Percentiles rank a stretch among this genome's conserved stretches.
These are phyloP conservation scores for Sanderia malayensis DNA, from an alignment of 30 jellyfish, hydroid and myxozoan genomes.

Conservation along the genomic window DNA sequence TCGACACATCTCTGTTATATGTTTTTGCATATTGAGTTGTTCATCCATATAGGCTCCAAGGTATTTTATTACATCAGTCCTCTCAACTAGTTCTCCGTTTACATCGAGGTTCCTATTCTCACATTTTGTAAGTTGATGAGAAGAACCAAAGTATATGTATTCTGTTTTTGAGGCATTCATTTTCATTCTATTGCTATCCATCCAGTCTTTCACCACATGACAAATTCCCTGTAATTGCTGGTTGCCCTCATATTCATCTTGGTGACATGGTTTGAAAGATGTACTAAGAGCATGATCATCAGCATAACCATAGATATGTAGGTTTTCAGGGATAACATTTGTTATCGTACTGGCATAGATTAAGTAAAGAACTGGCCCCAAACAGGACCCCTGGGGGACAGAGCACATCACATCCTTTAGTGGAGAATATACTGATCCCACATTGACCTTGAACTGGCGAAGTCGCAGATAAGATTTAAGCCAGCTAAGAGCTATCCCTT, in stretches of 20 bases:
- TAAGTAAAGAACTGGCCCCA: conserved; percentile 48
- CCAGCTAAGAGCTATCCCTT: conserved; percentile 41
- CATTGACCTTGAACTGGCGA: conserved; percentile 44
- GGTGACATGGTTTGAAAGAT: conserved; percentile 50
- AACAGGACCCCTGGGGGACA: conserved; percentile 48
- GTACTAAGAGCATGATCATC: conserved; percentile 57
- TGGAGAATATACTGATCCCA: conserved; percentile 27
- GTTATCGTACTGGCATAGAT: conserved; percentile 56
- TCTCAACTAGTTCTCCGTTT: conserved; percentile 39
- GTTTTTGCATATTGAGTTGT: conserved; percentile 44
- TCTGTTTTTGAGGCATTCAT: conserved; percentile 49
- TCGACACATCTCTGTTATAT: conserved; percentile 32
- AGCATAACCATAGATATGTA: conserved; percentile 51
- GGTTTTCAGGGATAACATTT: conserved; percentile 39
- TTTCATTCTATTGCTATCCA: conserved; percentile 43
- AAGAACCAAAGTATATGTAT: conserved; percentile 45
- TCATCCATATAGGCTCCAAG: conserved; percentile 57
- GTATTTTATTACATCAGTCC: conserved; percentile 33
- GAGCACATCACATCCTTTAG: conserved; percentile 44
- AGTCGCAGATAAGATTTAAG: conserved; percentile 32
- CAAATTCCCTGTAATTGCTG: conserved; percentile 37
- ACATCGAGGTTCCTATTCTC: conserved; percentile 37
- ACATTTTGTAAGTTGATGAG: conserved; percentile 43
- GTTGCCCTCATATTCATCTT: conserved; percentile 37
- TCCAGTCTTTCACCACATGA: conserved; percentile 57